Evolutionary conservation across 2,888 invertebrate species (phyloP), one percentile per base, ranked within the genome.

Genomic region (Brachycybe producta): DNA sequence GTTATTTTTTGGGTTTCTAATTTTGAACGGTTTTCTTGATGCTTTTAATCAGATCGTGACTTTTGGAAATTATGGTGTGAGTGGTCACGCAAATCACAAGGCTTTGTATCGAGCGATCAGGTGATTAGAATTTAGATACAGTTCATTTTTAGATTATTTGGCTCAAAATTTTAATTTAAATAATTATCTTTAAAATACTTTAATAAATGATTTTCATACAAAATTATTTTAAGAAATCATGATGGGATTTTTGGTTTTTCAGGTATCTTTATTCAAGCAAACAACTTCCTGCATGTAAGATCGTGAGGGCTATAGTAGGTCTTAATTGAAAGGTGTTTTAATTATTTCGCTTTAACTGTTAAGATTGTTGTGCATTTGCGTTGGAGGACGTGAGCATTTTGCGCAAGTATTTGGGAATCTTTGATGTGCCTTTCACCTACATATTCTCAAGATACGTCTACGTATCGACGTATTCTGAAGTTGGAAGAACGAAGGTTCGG

Each of bases 41-140:
- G n/a, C 13, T 11, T 8, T 41, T 21, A 41, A 55, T 11, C 56
- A 69, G 62, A 60, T 95, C 47, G 77, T 97, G 49, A 91, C 95
- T 15, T 98, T 98, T 72, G 98, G 98, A 70, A 78, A 82, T 62
- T 75, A 81, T 64, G 98, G 97, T 45, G 81, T 98, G 5, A 94
- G 92, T 59, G 79, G 83, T 5, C 97, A 98, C 70, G 73, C 76
- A 23, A 98, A 98, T 71, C 98, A 98, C 66, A 78, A 78, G 55
- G 82, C 64, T 19, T 46, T 67, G 3, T 59, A 60, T 52, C 48
- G 58, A 23, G 64, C 62, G 21, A 52, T 67, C 8, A 57, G 57
- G 62, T 63, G 55, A 54, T 35, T 77, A 65, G 73, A 70, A 84
- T 84, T 67, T 75, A 77, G 73, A 61, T 46, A 5, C 34, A 49